Evolutionary conservation across 64 coral and sea anemone genomes (phyloP), one percentile per base, ranked within the genome.

Genomic region (Pachyseris speciosa): DNA sequence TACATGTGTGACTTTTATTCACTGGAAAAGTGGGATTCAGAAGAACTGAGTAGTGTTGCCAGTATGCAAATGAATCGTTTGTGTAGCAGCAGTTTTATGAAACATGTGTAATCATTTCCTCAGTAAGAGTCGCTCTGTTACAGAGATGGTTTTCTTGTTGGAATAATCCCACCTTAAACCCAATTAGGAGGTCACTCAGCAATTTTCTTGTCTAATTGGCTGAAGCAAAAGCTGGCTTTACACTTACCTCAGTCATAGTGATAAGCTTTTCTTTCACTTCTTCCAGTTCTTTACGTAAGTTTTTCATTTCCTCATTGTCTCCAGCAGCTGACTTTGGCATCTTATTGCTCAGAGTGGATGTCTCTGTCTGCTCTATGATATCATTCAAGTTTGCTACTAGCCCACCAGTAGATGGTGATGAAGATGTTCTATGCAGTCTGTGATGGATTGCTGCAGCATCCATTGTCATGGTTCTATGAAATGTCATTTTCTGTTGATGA

Each of bases 231-330:
- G 11, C 43, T 45, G 43, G 43, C 58, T 9, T 20, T 9, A 7
- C 70, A 51, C 0, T 31, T 74, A 94, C 92, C 86, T 94, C 60
- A 38, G 92, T 94, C 36, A 94, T 48, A 15, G 84, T 78, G 66
- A 84, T 43, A 27, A 80, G 84, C 36, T 97, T 89, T 22, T 93
- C 61, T 61, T 90, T 97, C 86, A 89, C 64, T 11, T 89, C 58
- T 7, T 93, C 88, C 7, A 97, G 38, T 36, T 97, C 95, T 31
- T 90, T 79, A 50, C 64, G 87, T 51, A 97, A 41, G 29, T 90
- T 90, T 63, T 27, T 80, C 37, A 89, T 28, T 65, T 89, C 86
- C n/a, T 89, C 72, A 25, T 43, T 38, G 45, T 22, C 31, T 27
- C 5, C 66, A 25, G 38, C 25, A 37, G 3, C 51, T 69, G 26